Conservation (phyloP, 53 echinoderm and acorn worm genomes). For the Henricia sp. region DNA sequence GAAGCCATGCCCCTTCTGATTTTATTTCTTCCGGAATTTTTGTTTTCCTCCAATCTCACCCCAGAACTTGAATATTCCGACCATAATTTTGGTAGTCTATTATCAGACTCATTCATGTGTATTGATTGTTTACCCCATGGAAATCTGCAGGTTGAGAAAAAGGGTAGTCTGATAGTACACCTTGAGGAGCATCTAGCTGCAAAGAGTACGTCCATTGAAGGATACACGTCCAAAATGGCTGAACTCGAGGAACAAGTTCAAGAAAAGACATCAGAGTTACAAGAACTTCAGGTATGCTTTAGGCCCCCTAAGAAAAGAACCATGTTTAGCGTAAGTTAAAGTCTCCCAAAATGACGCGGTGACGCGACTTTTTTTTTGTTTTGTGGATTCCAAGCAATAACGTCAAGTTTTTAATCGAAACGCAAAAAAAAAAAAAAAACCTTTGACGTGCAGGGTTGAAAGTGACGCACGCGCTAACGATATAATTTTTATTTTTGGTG, state of each 20-base stretch:
- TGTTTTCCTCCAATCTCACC: no score
- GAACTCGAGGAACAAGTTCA: conserved; percentile 66
- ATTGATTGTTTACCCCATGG: neutral
- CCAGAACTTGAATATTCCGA: neutral
- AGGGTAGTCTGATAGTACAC: conserved; percentile 58
- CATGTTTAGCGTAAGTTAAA: no score
- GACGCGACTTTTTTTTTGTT: no score
- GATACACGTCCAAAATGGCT: conserved; percentile 55
- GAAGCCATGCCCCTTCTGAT: no score
- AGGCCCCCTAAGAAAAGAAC: neutral
- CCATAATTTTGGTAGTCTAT: neutral
- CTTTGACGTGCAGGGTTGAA: no score
- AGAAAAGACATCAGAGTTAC: conserved; percentile 54
- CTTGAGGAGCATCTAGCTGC: conserved; percentile 85
- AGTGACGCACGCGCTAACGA: no score
- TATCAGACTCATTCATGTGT: neutral
- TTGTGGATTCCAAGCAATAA: no score
- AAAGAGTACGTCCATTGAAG: conserved; percentile 64
- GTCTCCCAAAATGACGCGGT: no score
- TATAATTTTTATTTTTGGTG: no score
- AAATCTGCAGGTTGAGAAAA: conserved; percentile 80
- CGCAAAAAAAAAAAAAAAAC: no score
- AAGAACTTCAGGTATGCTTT: conserved; percentile 61
- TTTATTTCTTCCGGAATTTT: no score
- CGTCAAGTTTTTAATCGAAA: no score